These are phyloP conservation scores for Caenorhabditis remanei DNA, from an alignment of 1,140 invertebrate genomes.

Conservation along the genomic window DNA sequence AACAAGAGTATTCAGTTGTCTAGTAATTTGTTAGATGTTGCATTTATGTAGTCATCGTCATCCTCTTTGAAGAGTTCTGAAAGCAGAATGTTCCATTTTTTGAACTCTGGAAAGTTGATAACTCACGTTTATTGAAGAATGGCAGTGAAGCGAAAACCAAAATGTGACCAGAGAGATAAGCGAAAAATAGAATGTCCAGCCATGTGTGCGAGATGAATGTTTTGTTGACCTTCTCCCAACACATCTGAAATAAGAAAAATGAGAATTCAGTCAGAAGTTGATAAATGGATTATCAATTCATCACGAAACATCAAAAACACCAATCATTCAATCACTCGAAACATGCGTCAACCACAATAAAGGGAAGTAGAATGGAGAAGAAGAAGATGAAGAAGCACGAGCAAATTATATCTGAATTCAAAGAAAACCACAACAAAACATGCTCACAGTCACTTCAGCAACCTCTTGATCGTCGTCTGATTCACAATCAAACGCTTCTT, in stretches of 20 bases:
- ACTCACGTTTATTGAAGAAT: slow-evolving; percentile 62
- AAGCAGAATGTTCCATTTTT: neutral
- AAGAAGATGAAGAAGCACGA: neutral
- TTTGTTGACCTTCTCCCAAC: slow-evolving; percentile 61
- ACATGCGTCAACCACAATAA: slow-evolving; percentile 19
- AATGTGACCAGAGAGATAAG: slow-evolving; percentile 51
- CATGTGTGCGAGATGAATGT: slow-evolving; percentile 53
- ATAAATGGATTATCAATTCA: neutral
- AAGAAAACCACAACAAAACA: slow-evolving; percentile 49
- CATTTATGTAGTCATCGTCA: slow-evolving; percentile 36
- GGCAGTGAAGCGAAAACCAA: slow-evolving; percentile 57
- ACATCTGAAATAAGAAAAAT: slow-evolving; percentile 55
- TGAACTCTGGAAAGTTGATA: neutral
- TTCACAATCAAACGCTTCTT: slow-evolving; percentile 45
- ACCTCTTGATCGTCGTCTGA: slow-evolving; percentile 64
- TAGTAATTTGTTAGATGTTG: neutral
- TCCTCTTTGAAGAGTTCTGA: slow-evolving; percentile 45
- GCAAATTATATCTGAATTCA: slow-evolving; percentile 23
- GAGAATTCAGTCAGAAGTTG: neutral
- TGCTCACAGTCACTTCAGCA: slow-evolving; percentile 52
- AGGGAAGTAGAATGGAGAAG: neutral
- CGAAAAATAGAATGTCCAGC: slow-evolving; percentile 59
- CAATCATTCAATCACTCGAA: slow-evolving; percentile 47
- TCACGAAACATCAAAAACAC: slow-evolving; percentile 4
- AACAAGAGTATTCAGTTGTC: neutral